Evolutionary conservation across 2,888 invertebrate genomes (phyloP).

Genomic region (Spisula solida): DNA sequence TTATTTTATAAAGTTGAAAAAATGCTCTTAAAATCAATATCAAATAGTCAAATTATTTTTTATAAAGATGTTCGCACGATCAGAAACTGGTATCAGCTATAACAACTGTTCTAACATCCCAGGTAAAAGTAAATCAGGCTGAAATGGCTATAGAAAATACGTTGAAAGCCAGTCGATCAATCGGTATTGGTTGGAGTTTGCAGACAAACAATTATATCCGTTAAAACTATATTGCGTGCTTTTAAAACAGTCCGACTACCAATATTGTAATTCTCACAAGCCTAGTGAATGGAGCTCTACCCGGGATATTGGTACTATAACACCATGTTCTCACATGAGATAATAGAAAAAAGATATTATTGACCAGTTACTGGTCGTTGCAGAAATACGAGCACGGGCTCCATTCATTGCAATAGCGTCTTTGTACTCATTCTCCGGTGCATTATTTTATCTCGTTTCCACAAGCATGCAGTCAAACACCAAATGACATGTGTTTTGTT

Average conservation of each 20-base stretch:
- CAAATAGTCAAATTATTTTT: not conserved
- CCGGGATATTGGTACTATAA: not conserved
- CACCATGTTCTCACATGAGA: not conserved
- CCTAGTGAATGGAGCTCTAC: not conserved
- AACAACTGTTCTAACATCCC: not conserved
- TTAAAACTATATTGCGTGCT: not conserved
- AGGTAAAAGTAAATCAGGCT: not conserved
- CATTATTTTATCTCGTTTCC: too few species aligned
- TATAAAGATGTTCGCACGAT: not conserved
- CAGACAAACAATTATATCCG: slow-evolving; percentile 2
- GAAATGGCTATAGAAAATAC: not conserved
- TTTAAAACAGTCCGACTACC: not conserved
- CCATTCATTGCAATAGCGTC: not conserved
- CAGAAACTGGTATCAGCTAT: not conserved
- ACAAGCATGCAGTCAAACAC: too few species aligned
- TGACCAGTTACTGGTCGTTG: not conserved
- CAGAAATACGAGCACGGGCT: not conserved
- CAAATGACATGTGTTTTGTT: too few species aligned
- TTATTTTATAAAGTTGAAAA: not conserved
- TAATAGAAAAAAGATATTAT: not conserved
- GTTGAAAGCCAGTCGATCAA: not conserved
- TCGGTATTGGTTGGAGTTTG: not conserved
- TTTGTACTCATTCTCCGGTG: too few species aligned
- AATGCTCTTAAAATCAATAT: not conserved
- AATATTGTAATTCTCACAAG: slow-evolving; percentile 1